Conservation (phyloP, 2,888 invertebrate genomes). For the Nysson spinosus region DNA sequence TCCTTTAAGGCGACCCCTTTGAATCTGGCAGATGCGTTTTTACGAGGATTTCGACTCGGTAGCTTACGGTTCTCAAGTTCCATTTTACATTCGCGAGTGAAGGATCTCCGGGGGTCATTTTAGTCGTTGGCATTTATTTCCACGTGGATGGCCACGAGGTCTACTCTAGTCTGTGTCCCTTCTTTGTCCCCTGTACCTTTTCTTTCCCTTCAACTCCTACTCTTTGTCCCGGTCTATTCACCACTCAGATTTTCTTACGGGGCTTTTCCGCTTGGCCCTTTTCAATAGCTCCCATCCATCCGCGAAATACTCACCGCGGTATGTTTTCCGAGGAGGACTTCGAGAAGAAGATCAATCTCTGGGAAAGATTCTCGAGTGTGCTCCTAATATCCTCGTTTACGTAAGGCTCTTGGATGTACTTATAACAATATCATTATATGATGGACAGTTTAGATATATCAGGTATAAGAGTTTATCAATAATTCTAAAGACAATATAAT, state of each 20-base stretch:
- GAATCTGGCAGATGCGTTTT: constrained; percentile 37
- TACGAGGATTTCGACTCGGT: constrained; percentile 15
- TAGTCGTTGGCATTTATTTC: constrained; percentile 18
- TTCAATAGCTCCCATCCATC: constrained; percentile 29
- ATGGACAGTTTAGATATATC: too few relatives aligned
- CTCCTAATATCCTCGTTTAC: too few relatives aligned
- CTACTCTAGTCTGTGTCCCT: constrained; percentile 4
- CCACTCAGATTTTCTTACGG: constrained; percentile 33
- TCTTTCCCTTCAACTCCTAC: constrained; percentile 1
- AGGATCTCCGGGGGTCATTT: neutral
- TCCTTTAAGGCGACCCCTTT: constrained; percentile 44
- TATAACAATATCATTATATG: too few relatives aligned
- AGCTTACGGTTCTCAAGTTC: neutral
- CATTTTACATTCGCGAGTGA: constrained; percentile 1
- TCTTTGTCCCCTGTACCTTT: neutral
- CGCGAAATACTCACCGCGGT: constrained; percentile 14
- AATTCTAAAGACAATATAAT: too few relatives aligned
- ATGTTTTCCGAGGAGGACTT: constrained; percentile 8
- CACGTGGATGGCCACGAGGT: constrained; percentile 29
- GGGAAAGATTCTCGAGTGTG: too few relatives aligned
- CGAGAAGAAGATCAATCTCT: too few relatives aligned
- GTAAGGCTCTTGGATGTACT: too few relatives aligned
- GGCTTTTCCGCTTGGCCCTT: constrained; percentile 22
- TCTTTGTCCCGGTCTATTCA: constrained; percentile 32
- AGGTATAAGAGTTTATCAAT: too few relatives aligned